phyloP scores from a whole-genome alignment of 2,797 vertebrate species.

The Balearica regulorum region DNA sequence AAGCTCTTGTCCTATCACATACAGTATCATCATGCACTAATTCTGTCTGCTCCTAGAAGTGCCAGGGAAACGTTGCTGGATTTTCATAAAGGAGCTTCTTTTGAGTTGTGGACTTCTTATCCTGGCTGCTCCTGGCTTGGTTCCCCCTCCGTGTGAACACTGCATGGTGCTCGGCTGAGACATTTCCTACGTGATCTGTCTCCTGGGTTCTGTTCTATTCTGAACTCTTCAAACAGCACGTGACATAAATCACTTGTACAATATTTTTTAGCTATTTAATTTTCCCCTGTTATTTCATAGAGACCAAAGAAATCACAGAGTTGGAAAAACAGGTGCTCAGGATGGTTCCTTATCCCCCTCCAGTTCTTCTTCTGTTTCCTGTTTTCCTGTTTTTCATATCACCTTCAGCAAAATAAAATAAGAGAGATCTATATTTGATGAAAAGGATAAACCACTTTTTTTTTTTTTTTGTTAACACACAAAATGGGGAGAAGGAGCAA shows the following conservation, averaged over 20 bases:
- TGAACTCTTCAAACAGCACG: background rate
- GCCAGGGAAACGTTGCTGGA: background rate
- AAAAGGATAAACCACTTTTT: background rate
- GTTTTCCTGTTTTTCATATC: background rate
- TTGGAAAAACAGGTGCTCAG: background rate
- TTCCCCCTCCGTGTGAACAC: no score
- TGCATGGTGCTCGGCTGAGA: background rate
- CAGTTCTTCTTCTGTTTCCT: background rate
- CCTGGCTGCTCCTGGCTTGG: background rate
- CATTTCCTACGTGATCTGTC: background rate
- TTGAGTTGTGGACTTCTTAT: fast-evolving
- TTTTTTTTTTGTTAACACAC: background rate
- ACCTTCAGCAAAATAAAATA: background rate
- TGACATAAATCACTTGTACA: background rate
- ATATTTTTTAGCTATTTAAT: background rate
- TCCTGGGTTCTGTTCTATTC: background rate
- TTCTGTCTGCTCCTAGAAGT: no score
- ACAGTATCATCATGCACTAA: no score
- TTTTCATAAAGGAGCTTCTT: background rate
- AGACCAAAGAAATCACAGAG: background rate
- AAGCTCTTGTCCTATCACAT: background rate
- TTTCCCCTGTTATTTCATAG: background rate
- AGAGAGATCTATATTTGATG: background rate
- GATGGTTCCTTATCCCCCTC: background rate
- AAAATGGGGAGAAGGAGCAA: background rate